Conservation (phyloP, 2,113 vertebrate genomes). For the Protobothrops flavoviridis region DNA sequence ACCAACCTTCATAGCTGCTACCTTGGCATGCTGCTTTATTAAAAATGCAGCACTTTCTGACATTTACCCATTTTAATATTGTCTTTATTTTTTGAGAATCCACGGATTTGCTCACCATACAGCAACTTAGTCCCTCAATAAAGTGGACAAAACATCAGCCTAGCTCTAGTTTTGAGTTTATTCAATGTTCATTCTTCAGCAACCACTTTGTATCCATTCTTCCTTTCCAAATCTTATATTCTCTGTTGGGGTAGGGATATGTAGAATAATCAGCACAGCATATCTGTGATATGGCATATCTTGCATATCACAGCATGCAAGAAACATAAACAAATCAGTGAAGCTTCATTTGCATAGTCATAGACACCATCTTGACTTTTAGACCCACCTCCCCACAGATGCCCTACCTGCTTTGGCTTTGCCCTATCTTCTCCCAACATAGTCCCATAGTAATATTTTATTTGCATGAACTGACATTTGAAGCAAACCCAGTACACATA, state of each 20-base stretch:
- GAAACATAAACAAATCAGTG: neutral
- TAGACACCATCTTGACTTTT: neutral
- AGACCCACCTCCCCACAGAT: neutral
- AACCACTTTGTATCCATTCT: neutral
- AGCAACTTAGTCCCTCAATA: neutral
- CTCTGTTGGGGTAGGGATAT: neutral
- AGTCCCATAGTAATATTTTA: neutral
- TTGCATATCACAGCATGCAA: neutral
- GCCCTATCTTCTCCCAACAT: neutral
- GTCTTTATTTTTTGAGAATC: neutral
- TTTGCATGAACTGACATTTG: neutral
- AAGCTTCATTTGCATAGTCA: neutral
- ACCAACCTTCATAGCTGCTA: neutral
- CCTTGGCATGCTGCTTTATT: neutral
- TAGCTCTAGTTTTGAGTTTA: conserved; percentile 20
- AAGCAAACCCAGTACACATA: neutral
- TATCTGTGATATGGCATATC: conserved; percentile 1
- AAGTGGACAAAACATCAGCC: neutral
- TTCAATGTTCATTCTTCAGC: conserved; percentile 36
- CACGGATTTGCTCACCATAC: neutral
- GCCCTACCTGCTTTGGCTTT: neutral
- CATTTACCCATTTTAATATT: neutral
- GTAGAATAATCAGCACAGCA: neutral
- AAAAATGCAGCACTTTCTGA: neutral
- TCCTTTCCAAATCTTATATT: conserved; percentile 19